These are phyloP conservation scores for Propithecus perrieri DNA, from an alignment of 2,797 vertebrate species.

Conservation along the genomic window DNA sequence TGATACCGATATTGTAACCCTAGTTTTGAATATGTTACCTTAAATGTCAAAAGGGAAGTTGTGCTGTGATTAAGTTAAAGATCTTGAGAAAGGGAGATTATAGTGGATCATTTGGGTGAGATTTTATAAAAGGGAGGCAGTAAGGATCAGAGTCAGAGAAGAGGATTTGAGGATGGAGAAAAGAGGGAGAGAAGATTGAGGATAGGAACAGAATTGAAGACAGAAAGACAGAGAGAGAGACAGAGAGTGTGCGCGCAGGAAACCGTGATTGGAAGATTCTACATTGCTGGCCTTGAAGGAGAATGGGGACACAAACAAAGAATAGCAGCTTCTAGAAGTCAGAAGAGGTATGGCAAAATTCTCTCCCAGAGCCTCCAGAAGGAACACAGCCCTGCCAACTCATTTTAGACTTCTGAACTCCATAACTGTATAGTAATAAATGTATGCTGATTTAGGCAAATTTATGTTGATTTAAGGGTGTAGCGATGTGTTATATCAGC, in stretches of 20 bases:
- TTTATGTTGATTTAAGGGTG: neutral
- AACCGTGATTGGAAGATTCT: neutral
- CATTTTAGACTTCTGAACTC: neutral
- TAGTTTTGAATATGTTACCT: neutral
- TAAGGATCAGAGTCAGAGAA: neutral
- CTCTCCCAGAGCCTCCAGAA: neutral
- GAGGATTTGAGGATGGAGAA: neutral
- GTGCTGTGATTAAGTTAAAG: neutral
- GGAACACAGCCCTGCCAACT: neutral
- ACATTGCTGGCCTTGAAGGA: neutral
- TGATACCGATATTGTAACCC: neutral
- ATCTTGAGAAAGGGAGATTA: neutral
- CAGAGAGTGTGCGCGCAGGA: neutral
- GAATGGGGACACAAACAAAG: neutral
- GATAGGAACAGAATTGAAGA: neutral
- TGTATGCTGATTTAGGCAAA: neutral
- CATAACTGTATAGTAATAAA: neutral
- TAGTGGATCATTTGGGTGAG: too few species aligned
- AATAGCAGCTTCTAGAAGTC: neutral
- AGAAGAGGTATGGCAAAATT: neutral
- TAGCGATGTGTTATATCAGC: neutral
- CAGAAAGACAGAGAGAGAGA: neutral
- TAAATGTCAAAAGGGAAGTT: neutral
- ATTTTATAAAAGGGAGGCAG: neutral
- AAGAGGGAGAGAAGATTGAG: neutral